phyloP scores from a whole-genome alignment of 2,888 invertebrate genomes.

The Cynaeus angustus region DNA sequence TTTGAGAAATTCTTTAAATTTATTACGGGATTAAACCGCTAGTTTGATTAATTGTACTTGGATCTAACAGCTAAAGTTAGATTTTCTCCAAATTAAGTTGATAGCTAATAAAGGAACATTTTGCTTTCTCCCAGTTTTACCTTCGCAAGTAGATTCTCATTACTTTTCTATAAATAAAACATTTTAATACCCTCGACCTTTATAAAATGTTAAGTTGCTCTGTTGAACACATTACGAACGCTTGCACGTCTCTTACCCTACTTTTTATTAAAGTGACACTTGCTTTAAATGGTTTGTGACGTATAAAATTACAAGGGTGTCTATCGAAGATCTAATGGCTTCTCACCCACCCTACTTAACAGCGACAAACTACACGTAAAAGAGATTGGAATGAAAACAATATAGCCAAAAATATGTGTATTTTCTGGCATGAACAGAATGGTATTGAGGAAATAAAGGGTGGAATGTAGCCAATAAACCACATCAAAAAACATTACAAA shows the following conservation, averaged over 20 bases:
- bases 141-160: conserved; percentile 2
- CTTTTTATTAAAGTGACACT: conserved; percentile 24
- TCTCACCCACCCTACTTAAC: not conserved
- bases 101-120: not conserved
- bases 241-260: conserved; percentile 16
- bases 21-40: too few species aligned
- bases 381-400: not conserved
- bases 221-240: conserved; percentile 24
- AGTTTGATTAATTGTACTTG: too few species aligned
- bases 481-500: conserved; percentile 13
- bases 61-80: too few species aligned
- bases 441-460: conserved; percentile 10
- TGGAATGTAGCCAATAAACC: conserved; percentile 5
- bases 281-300: conserved; percentile 19
- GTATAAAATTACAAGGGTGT: conserved; percentile 24
- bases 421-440: conserved; percentile 11
- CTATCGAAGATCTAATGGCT: conserved; percentile 12
- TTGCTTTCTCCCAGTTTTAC: conserved; percentile 1
- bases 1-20: too few species aligned
- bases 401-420: conserved; percentile 4
- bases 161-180: conserved; percentile 16
- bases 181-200: conserved; percentile 23
- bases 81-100: not conserved
- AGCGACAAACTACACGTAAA: not conserved
- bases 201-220: conserved; percentile 21